A percentile compares a stretch with the other conserved stretches of the same genome.
phyloP scores from a whole-genome alignment of 2,888 invertebrate genomes.

The Trichacis sp. region DNA sequence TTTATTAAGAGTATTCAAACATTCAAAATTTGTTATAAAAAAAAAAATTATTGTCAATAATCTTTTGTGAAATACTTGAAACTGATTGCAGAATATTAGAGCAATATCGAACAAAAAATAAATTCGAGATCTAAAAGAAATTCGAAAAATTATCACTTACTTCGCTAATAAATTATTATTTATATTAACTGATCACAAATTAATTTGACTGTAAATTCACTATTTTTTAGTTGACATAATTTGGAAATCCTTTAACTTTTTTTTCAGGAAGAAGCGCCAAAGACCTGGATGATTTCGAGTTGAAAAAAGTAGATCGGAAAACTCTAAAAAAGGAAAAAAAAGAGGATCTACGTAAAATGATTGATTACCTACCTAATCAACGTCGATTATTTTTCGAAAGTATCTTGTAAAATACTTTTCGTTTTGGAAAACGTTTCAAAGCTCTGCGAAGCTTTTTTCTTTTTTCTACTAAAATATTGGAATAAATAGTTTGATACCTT shows the following conservation, averaged over 20 bases:
- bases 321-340: neutral
- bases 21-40: too few relatives aligned
- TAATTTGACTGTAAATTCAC: too few relatives aligned
- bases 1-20: neutral
- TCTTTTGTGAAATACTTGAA: too few relatives aligned
- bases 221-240: too few relatives aligned
- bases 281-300: slow-evolving; percentile 5
- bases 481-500: slow-evolving; percentile 2
- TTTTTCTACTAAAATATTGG: neutral
- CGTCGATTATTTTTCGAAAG: slow-evolving; percentile 3
- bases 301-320: slow-evolving; percentile 1
- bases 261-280: slow-evolving; percentile 9
- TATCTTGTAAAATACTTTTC: neutral
- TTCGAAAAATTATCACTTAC: too few relatives aligned
- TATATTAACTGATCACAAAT: too few relatives aligned
- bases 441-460: slow-evolving; percentile 3
- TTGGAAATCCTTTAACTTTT: neutral
- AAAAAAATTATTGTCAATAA: too few relatives aligned
- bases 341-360: slow-evolving; percentile 6
- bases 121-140: too few relatives aligned
- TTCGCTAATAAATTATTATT: too few relatives aligned
- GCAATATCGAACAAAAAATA: too few relatives aligned
- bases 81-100: too few relatives aligned
- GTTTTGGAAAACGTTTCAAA: neutral
- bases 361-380: neutral